Evolutionary conservation across 2,113 vertebrate genomes (phyloP).

Genomic region (Mesoclemmys tuberculata): DNA sequence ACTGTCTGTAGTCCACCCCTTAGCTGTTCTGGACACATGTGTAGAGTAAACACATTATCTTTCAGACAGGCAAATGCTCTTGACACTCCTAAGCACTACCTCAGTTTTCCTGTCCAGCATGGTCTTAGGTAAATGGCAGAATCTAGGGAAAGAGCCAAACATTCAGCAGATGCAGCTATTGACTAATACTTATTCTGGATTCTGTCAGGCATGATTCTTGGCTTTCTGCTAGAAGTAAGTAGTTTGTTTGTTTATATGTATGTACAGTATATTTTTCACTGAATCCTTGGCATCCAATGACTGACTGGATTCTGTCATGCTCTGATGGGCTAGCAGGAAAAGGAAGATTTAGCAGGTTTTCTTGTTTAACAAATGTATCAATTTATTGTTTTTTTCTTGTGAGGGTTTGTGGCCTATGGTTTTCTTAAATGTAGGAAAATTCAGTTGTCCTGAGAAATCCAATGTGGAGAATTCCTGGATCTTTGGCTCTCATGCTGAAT

Average conservation of each 20-base stretch:
- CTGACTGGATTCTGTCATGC: constrained; percentile 23
- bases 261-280: constrained; percentile 36
- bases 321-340: constrained; percentile 41
- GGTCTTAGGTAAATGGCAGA: constrained; percentile 37
- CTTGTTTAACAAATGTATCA: constrained; percentile 51
- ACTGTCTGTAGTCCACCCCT: background rate
- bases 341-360: constrained; percentile 49
- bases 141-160: constrained; percentile 57
- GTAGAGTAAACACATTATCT: background rate
- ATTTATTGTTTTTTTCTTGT: constrained; percentile 58
- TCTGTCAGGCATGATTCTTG: constrained; percentile 55
- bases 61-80: background rate
- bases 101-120: background rate
- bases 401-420: constrained; percentile 45
- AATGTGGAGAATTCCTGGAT: background rate
- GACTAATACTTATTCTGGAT: constrained; percentile 70
- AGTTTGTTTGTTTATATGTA: constrained; percentile 65
- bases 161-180: constrained; percentile 66
- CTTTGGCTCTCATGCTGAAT: background rate
- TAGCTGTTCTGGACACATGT: background rate
- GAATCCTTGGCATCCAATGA: constrained; percentile 41
- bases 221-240: constrained; percentile 59
- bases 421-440: constrained; percentile 34
- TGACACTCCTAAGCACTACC: background rate
- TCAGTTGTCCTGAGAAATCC: background rate